A percentile compares a stretch with the other conserved stretches of the same genome.
These are phyloP conservation scores for Drosophila grimshawi DNA, from an alignment of 1,140 invertebrate species.

Conservation along the genomic window DNA sequence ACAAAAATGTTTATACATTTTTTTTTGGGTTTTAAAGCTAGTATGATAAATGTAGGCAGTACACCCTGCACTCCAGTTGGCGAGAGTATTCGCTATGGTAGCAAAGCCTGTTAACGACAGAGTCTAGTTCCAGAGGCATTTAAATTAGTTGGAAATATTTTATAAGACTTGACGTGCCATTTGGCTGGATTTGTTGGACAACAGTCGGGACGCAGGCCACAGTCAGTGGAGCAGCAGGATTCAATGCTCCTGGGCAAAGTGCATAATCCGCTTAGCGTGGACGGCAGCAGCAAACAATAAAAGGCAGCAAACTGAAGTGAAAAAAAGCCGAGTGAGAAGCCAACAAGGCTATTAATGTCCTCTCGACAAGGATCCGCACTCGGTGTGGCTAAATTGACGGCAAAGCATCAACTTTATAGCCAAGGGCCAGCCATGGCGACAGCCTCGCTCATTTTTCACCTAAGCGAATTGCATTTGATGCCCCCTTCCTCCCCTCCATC, in stretches of 20 bases:
- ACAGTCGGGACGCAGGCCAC: neutral
- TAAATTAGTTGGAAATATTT: slow-evolving; percentile 47
- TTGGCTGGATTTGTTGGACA: slow-evolving; percentile 40
- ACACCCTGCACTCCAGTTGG: neutral
- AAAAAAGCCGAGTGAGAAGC: slow-evolving; percentile 18
- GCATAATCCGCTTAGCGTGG: slow-evolving; percentile 59
- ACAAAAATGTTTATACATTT: slow-evolving; percentile 21
- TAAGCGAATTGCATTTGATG: slow-evolving; percentile 19
- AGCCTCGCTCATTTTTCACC: slow-evolving; percentile 36
- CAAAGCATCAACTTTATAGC: neutral
- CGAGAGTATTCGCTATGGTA: neutral
- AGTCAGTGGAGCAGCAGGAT: neutral
- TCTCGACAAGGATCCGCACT: slow-evolving; percentile 12
- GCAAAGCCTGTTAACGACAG: slow-evolving; percentile 17
- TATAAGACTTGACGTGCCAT: slow-evolving; percentile 44
- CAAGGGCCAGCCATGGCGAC: neutral
- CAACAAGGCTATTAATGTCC: slow-evolving; percentile 36
- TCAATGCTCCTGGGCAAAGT: slow-evolving; percentile 34
- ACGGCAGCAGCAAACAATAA: slow-evolving; percentile 13
- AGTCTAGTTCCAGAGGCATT: slow-evolving; percentile 19
- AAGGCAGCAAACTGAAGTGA: slow-evolving; percentile 9
- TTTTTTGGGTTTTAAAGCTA: slow-evolving; percentile 10
- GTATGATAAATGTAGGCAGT: slow-evolving; percentile 25
- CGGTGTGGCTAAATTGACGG: slow-evolving; percentile 5
- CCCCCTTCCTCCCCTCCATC: neutral